Conservation (phyloP, 2,888 invertebrate genomes). For the Sinelater perroti region DNA sequence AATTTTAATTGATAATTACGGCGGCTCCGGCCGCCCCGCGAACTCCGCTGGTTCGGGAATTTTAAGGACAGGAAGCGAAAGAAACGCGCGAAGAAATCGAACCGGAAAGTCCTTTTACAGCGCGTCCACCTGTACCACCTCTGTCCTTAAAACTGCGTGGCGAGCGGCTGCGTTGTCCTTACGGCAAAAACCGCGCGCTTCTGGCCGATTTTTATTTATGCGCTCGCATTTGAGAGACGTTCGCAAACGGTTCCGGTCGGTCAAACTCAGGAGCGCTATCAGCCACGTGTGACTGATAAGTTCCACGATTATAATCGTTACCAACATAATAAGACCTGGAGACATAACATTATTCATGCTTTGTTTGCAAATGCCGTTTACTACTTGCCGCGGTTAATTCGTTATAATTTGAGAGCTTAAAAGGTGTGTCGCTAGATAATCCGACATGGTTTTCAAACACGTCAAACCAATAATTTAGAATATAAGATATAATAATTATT, state of each 20-base stretch:
- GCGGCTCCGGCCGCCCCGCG: neutral
- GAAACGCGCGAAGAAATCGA: conserved; percentile 19
- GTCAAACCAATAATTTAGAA: too few species aligned
- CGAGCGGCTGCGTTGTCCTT: conserved; percentile 6
- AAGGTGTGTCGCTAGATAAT: too few species aligned
- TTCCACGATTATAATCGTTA: too few species aligned
- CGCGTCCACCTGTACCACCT: neutral
- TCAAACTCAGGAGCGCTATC: too few species aligned
- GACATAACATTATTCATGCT: neutral
- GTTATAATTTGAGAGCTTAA: too few species aligned
- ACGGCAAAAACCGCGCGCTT: neutral
- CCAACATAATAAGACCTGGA: too few species aligned
- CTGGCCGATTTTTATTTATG: conserved; percentile 14
- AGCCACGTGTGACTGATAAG: too few species aligned
- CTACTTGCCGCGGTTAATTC: too few species aligned
- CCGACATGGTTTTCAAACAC: too few species aligned
- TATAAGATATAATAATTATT: too few species aligned
- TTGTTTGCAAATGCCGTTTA: neutral
- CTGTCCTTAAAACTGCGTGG: neutral
- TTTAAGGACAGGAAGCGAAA: conserved; percentile 27
- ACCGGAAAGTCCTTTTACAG: conserved; percentile 25
- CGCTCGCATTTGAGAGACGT: neutral
- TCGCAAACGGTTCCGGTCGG: too few species aligned
- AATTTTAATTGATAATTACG: conserved; percentile 8
- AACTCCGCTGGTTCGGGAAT: conserved; percentile 7